phyloP scores from a whole-genome alignment of 2,113 vertebrate genomes.

The Silurus glanis region DNA sequence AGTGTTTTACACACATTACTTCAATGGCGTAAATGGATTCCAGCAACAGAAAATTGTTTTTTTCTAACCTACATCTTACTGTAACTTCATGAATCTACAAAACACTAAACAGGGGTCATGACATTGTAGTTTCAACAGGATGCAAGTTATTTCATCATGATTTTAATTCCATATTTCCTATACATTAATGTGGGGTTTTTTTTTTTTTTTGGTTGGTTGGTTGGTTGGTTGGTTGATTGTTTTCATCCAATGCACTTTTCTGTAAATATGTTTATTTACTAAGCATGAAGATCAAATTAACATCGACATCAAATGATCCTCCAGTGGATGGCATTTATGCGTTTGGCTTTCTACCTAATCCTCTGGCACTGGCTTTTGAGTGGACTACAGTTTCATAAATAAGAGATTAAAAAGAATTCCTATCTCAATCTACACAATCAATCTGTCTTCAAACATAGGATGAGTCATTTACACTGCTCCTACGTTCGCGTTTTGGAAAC shows the following conservation, averaged over 20 bases:
- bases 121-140: not conserved
- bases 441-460: slow-evolving; percentile 30
- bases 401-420: slow-evolving; percentile 40
- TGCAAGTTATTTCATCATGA: not conserved
- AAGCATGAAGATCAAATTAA: slow-evolving; percentile 5
- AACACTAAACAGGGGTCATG: not conserved
- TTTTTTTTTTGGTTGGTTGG: no score
- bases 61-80: no score
- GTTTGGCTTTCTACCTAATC: slow-evolving; percentile 17
- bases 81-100: not conserved
- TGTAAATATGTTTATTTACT: not conserved
- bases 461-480: not conserved
- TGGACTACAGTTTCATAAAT: slow-evolving; percentile 43
- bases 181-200: no score
- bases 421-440: slow-evolving; percentile 22
- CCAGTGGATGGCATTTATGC: slow-evolving; percentile 14
- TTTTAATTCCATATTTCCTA: not conserved
- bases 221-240: no score
- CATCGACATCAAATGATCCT: slow-evolving; percentile 17
- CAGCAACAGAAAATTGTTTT: no score
- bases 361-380: slow-evolving; percentile 27
- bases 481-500: not conserved
- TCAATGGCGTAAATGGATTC: no score
- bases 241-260: not conserved
- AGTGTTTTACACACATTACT: no score